A percentile compares a stretch with the other conserved stretches of the same genome.
Conservation (phyloP, 2,113 vertebrate species). For the Ammospiza nelsoni region DNA sequence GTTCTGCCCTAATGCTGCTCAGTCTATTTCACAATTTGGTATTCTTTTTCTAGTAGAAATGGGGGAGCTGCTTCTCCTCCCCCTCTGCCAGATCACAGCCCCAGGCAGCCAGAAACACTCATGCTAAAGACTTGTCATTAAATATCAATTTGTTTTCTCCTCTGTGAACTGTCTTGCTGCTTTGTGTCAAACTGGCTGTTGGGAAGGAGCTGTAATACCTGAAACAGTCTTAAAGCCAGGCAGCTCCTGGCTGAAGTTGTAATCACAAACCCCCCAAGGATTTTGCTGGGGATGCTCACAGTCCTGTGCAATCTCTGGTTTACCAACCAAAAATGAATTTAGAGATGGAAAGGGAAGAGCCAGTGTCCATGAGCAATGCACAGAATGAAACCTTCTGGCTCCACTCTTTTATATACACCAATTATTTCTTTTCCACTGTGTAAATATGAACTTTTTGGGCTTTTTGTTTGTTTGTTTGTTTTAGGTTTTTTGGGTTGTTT, state of each 20-base stretch:
- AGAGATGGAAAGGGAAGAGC: background rate
- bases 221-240: background rate
- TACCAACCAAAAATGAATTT: background rate
- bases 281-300: background rate
- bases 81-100: conserved; percentile 44
- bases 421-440: background rate
- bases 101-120: conserved; percentile 31
- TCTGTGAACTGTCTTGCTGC: background rate
- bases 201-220: background rate
- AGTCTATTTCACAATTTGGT: background rate
- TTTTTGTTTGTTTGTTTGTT: background rate
- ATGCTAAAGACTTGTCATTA: background rate
- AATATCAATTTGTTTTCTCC: conserved; percentile 22
- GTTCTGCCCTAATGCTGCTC: background rate
- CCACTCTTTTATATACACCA: background rate
- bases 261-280: background rate
- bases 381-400: background rate
- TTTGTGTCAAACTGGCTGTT: background rate
- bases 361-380: background rate
- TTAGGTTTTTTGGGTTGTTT: too few species aligned
- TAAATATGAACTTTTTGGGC: background rate
- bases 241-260: background rate
- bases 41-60: background rate
- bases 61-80: background rate
- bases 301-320: background rate